phyloP scores from a whole-genome alignment of 2,797 vertebrate species.

The Nyctibius grandis region DNA sequence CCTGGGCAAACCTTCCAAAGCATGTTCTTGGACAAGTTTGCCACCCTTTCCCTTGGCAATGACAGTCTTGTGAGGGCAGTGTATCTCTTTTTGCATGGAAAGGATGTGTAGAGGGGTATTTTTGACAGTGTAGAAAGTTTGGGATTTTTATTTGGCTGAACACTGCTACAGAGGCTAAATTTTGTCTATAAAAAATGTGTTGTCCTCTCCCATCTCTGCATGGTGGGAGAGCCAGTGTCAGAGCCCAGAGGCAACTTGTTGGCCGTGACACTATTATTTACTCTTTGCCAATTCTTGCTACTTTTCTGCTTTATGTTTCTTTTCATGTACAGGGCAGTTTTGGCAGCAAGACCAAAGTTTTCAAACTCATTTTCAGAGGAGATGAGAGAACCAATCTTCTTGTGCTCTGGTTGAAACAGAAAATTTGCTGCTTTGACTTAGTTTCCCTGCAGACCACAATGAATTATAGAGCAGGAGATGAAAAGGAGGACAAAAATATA shows the following conservation, averaged over 20 bases:
- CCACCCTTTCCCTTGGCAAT: background rate
- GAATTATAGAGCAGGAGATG: background rate
- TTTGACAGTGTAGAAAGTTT: background rate
- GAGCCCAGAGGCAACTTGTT: background rate
- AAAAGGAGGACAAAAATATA: background rate
- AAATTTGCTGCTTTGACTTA: background rate
- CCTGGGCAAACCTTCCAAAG: background rate
- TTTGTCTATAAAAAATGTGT: background rate
- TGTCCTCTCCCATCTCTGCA: background rate
- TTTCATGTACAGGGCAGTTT: background rate
- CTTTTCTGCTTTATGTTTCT: background rate
- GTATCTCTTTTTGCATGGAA: background rate
- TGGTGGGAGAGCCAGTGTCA: background rate
- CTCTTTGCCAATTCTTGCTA: background rate
- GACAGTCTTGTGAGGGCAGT: background rate
- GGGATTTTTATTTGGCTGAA: background rate
- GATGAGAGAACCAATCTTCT: background rate
- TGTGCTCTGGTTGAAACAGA: background rate
- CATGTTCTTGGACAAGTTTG: background rate
- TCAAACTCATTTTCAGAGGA: background rate
- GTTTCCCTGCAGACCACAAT: background rate
- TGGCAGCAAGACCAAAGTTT: background rate
- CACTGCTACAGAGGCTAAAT: background rate
- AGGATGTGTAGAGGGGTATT: background rate
- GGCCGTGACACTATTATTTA: fast-evolving